Conservation (phyloP, 92 coral and sea anemone species). For the Galaxea fascicularis region DNA sequence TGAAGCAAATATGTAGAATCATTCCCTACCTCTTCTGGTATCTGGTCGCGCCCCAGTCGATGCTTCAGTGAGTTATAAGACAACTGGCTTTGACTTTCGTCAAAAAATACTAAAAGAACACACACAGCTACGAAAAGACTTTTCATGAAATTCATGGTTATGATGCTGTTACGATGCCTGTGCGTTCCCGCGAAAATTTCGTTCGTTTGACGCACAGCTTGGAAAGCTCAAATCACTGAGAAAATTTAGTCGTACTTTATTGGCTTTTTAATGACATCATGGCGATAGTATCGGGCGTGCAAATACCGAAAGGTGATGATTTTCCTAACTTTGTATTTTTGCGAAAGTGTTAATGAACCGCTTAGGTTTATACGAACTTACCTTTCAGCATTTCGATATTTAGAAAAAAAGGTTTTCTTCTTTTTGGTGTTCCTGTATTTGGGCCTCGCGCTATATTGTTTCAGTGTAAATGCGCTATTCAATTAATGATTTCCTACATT, state of each 20-base stretch:
- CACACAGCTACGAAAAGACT: conserved; percentile 16
- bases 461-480: too few relatives aligned
- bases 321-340: background rate
- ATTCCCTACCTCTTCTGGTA: conserved; percentile 28
- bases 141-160: conserved; percentile 12
- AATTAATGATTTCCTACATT: too few relatives aligned
- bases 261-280: conserved; percentile 23
- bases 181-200: background rate
- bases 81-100: conserved; percentile 21
- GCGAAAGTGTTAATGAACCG: background rate
- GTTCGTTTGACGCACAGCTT: conserved; percentile 27
- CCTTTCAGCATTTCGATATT: background rate
- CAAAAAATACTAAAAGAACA: conserved; percentile 9
- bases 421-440: background rate
- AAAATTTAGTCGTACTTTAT: background rate
- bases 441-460: background rate
- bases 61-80: background rate
- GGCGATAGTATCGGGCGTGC: background rate
- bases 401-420: background rate
- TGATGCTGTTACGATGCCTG: background rate
- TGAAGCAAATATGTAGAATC: background rate
- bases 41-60: conserved; percentile 23
- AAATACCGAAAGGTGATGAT: background rate
- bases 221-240: background rate
- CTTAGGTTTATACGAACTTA: background rate